Evolutionary conservation across 2,888 invertebrate genomes (phyloP).

Genomic region (Linnaemya tessellans): DNA sequence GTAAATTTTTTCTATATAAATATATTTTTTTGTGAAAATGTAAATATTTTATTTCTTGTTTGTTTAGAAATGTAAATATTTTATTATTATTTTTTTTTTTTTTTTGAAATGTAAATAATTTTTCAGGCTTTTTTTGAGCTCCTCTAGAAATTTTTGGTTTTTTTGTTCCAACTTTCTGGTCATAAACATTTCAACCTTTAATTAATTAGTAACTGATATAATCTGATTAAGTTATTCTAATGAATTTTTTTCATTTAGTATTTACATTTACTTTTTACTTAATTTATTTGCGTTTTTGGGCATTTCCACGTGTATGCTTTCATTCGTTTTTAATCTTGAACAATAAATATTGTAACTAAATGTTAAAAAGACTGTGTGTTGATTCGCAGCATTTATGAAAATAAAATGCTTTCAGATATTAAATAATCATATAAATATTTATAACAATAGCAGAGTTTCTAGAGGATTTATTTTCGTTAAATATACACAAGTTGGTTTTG

Average conservation of each 20-base stretch:
- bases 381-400: not conserved
- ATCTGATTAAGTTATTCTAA: constrained; percentile 46
- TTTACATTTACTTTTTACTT: constrained; percentile 18
- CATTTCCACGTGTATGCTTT: not conserved
- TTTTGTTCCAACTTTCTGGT: not conserved
- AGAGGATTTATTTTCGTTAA: no score
- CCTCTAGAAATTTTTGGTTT: not conserved
- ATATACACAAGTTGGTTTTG: not conserved
- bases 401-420: not conserved
- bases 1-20: no score
- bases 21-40: no score
- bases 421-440: not conserved
- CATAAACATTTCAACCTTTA: constrained; percentile 19
- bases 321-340: constrained; percentile 23
- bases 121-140: no score
- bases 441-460: not conserved
- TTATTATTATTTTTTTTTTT: no score
- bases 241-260: constrained; percentile 11
- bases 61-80: no score
- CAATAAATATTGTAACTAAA: constrained; percentile 31
- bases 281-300: constrained; percentile 14
- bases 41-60: no score
- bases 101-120: no score
- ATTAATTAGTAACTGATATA: constrained; percentile 57
- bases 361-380: not conserved